phyloP scores from a whole-genome alignment of 1,140 invertebrate genomes.

The Zaprionus ghesquierei region DNA sequence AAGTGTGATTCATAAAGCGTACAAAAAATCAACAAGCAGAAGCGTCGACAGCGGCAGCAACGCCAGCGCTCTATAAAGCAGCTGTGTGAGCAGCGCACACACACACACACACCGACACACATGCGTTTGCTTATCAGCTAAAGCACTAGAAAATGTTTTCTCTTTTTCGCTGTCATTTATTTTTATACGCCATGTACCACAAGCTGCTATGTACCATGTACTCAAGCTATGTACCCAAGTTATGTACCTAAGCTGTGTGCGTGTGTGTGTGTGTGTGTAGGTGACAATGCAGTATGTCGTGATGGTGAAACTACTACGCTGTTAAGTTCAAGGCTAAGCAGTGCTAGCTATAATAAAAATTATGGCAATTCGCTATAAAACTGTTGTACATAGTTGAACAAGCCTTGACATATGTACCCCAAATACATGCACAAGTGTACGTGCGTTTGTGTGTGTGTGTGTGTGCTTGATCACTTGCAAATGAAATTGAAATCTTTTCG shows the following conservation, averaged over 20 bases:
- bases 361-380: background rate
- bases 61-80: constrained; percentile 22
- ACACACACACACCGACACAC: constrained; percentile 7
- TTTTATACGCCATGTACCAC: constrained; percentile 68
- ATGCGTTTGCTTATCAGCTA: constrained; percentile 62
- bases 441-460: constrained; percentile 7
- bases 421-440: background rate
- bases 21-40: background rate
- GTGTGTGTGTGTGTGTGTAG: background rate
- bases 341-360: background rate
- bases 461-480: constrained; percentile 42
- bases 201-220: constrained; percentile 25
- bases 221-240: background rate
- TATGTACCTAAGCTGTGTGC: constrained; percentile 10
- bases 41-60: background rate
- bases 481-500: constrained; percentile 67
- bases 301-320: background rate
- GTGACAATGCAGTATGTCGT: constrained; percentile 2
- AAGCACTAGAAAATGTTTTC: constrained; percentile 75
- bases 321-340: constrained; percentile 29
- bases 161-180: constrained; percentile 72
- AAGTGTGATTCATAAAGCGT: constrained; percentile 38
- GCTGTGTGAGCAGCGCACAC: constrained; percentile 29
- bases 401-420: background rate
- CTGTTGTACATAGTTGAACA: background rate